Percentiles rank a stretch among this genome's conserved stretches.
phyloP scores from a whole-genome alignment of 2,888 invertebrate species.

The Anagyrus pseudococci region DNA sequence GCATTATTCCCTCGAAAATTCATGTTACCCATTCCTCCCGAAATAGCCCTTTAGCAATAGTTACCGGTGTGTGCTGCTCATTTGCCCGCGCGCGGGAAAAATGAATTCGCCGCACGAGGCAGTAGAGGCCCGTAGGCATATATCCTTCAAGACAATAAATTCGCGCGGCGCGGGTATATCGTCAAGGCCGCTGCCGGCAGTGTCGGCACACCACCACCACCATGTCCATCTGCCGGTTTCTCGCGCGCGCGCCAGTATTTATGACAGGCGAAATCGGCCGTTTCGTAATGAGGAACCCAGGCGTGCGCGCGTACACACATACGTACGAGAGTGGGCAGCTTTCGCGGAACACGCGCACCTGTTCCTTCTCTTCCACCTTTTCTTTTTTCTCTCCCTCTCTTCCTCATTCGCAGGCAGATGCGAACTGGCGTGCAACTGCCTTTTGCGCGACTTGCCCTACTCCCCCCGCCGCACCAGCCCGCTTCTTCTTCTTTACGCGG shows the following conservation, averaged over 20 bases:
- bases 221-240: slow-evolving; percentile 27
- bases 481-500: too few relatives aligned
- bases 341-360: background rate
- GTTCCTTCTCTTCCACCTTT: background rate
- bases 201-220: background rate
- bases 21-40: too few relatives aligned
- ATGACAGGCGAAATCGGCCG: slow-evolving; percentile 22
- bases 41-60: too few relatives aligned
- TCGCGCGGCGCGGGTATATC: background rate
- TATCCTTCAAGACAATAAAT: too few relatives aligned
- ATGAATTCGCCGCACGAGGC: slow-evolving; percentile 26
- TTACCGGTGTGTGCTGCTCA: background rate
- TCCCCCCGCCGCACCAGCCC: too few relatives aligned
- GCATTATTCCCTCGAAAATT: too few relatives aligned
- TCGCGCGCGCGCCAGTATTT: background rate
- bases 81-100: slow-evolving; percentile 33
- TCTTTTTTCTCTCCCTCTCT: background rate
- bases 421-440: too few relatives aligned
- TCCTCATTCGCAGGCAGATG: background rate
- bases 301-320: background rate
- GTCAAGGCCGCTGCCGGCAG: background rate
- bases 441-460: too few relatives aligned
- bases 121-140: too few relatives aligned
- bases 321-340: background rate
- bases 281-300: slow-evolving; percentile 11